Conservation (phyloP, 2,797 vertebrate species). For the Champsocephalus esox region DNA sequence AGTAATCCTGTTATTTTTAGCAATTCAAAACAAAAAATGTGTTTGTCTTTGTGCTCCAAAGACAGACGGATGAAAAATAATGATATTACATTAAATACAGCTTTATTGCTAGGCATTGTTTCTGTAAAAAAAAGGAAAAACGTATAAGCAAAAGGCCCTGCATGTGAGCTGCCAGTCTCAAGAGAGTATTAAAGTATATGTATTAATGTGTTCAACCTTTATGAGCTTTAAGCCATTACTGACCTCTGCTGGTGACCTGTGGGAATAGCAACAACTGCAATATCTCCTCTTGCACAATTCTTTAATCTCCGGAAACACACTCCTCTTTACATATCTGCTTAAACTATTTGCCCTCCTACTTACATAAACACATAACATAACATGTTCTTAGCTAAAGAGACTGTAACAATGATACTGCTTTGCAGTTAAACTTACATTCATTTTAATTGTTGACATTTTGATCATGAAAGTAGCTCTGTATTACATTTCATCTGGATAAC, state of each 20-base stretch:
- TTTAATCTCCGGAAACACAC: background rate
- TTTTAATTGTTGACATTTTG: background rate
- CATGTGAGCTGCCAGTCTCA: background rate
- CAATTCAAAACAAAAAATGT: background rate
- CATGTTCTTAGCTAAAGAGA: background rate
- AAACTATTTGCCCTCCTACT: conserved; percentile 25
- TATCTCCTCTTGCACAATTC: background rate
- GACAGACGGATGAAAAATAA: background rate
- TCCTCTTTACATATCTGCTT: background rate
- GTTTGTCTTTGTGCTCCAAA: background rate
- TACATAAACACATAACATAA: conserved; percentile 18
- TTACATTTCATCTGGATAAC: background rate
- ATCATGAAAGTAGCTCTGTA: background rate
- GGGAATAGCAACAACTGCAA: conserved; percentile 1
- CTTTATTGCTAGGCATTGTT: background rate
- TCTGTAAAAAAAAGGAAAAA: too few relatives aligned
- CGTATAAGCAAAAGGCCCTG: too few relatives aligned
- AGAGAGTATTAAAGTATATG: background rate
- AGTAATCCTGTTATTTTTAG: background rate
- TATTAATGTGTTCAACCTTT: background rate
- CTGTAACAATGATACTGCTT: background rate
- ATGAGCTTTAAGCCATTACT: background rate
- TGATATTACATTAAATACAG: background rate
- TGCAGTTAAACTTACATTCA: background rate
- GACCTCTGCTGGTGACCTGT: conserved; percentile 40